These are phyloP conservation scores for Kradibia gibbosae DNA, from an alignment of 1,140 invertebrate species.

Conservation along the genomic window DNA sequence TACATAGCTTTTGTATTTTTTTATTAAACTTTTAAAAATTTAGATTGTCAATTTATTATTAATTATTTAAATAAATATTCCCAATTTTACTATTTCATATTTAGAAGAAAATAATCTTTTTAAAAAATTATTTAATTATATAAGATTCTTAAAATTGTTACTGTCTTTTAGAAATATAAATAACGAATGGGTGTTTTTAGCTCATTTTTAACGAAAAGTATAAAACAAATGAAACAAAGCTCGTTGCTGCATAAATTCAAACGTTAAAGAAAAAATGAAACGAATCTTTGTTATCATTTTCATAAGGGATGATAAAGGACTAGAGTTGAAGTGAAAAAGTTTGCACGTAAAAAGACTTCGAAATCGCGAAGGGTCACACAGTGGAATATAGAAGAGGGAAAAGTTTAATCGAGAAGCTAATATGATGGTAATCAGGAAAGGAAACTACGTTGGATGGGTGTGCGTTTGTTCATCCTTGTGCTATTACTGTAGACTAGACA, in stretches of 20 bases:
- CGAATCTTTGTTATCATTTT: constrained; percentile 22
- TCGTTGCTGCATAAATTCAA: not conserved
- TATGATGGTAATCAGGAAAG: constrained; percentile 62
- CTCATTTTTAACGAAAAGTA: not conserved
- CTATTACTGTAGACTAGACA: not conserved
- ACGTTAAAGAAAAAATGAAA: constrained; percentile 25
- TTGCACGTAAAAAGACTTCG: not conserved
- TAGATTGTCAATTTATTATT: too few species aligned
- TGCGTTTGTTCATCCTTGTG: not conserved
- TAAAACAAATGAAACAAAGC: constrained; percentile 8
- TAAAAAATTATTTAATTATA: not conserved
- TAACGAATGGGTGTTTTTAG: not conserved
- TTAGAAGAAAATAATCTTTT: not conserved
- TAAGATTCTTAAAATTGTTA: not conserved
- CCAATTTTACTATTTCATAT: not conserved
- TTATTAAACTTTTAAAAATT: too few species aligned
- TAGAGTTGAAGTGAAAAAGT: not conserved
- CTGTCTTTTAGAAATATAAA: not conserved
- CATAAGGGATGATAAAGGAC: constrained; percentile 26
- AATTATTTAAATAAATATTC: too few species aligned
- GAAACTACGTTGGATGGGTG: not conserved
- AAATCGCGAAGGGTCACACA: not conserved
- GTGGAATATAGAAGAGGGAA: constrained; percentile 10
- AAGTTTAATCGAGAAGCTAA: constrained; percentile 63
- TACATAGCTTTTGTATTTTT: too few species aligned